phyloP scores from a whole-genome alignment of 2,888 invertebrate genomes.

The Hoplodrina ambigua region DNA sequence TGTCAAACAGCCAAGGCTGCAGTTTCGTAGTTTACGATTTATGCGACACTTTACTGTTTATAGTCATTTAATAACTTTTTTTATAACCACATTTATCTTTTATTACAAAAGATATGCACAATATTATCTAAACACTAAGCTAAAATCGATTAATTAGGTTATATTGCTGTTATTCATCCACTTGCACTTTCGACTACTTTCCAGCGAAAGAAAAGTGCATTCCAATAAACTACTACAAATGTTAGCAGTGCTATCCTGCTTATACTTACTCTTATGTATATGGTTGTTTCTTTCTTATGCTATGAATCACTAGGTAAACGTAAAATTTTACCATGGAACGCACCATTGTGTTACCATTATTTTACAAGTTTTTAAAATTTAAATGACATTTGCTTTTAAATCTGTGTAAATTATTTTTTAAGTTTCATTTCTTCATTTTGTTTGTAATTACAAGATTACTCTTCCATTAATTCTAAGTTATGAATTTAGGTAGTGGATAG shows the following conservation, averaged over 20 bases:
- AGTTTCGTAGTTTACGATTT: constrained; percentile 59
- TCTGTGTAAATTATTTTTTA: not conserved
- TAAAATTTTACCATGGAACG: constrained; percentile 1
- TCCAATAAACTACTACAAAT: constrained; percentile 20
- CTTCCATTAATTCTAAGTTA: not conserved
- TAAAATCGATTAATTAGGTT: constrained; percentile 50
- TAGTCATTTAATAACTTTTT: constrained; percentile 7
- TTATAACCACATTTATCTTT: constrained; percentile 1
- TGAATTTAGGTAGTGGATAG: not conserved
- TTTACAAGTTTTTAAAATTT: not conserved
- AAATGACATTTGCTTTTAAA: not conserved
- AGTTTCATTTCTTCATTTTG: too few species aligned
- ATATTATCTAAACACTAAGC: constrained; percentile 65
- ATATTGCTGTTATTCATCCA: constrained; percentile 61
- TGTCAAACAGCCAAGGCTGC: constrained; percentile 72
- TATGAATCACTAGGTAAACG: fast-evolving
- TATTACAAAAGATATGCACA: constrained; percentile 40
- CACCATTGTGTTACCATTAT: constrained; percentile 13
- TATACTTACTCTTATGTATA: not conserved
- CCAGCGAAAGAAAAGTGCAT: constrained; percentile 49
- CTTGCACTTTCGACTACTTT: constrained; percentile 60
- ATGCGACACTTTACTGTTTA: constrained; percentile 33
- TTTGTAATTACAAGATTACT: not conserved
- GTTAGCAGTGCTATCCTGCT: constrained; percentile 31
- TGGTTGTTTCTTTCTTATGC: constrained; percentile 18